phyloP scores from a whole-genome alignment of 1,140 invertebrate species.

The Phthorimaea operculella region DNA sequence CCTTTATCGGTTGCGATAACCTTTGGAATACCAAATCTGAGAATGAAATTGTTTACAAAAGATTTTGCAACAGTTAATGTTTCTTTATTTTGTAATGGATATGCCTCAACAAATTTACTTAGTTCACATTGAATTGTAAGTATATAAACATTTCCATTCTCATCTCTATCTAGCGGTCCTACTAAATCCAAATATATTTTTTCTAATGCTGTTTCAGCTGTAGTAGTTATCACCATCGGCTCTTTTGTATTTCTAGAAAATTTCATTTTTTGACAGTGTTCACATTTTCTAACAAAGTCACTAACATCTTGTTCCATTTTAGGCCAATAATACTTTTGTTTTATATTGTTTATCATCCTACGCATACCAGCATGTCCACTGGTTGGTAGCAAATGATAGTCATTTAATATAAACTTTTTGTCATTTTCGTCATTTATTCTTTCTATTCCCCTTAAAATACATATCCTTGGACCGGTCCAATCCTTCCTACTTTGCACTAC shows the following conservation, averaged over 20 bases:
- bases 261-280: not conserved
- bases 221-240: slow-evolving; percentile 1
- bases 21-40: slow-evolving; percentile 9
- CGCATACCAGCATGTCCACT: slow-evolving; percentile 4
- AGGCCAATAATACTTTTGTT: slow-evolving; percentile 1
- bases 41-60: slow-evolving; percentile 12
- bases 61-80: slow-evolving; percentile 13
- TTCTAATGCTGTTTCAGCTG: not conserved
- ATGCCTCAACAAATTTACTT: slow-evolving; percentile 18
- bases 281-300: not conserved
- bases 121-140: slow-evolving; percentile 15
- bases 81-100: slow-evolving; percentile 18
- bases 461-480: slow-evolving; percentile 1
- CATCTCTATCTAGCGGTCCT: slow-evolving; percentile 6
- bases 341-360: slow-evolving; percentile 2
- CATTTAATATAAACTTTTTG: slow-evolving; percentile 1
- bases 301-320: not conserved
- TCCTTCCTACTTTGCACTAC: not conserved
- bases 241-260: slow-evolving; percentile 2
- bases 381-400: slow-evolving; percentile 3
- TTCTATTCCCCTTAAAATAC: not conserved
- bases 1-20: slow-evolving; percentile 4
- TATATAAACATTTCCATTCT: not conserved
- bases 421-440: not conserved
- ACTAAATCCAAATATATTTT: slow-evolving; percentile 7